Evolutionary conservation across 2,888 invertebrate species (phyloP).

Genomic region (Hirtodrosophila duncani): DNA sequence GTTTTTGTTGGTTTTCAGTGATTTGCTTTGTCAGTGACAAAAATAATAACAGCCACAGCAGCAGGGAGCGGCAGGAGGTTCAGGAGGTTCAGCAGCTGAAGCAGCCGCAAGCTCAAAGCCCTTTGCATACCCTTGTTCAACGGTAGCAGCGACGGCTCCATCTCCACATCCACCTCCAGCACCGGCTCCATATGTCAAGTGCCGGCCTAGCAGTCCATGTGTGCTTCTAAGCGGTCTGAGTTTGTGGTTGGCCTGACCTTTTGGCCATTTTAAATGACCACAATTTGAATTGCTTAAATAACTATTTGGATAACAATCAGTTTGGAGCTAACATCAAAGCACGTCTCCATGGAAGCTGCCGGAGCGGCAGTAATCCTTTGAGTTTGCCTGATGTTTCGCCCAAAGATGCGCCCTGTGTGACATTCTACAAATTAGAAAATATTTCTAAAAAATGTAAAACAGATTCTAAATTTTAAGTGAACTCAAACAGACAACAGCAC

Average conservation of each 20-base stretch:
- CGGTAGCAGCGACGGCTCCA: too few relatives aligned
- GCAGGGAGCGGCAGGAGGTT: slow-evolving; percentile 36
- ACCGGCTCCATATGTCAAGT: slow-evolving; percentile 58
- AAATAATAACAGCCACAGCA: slow-evolving; percentile 71
- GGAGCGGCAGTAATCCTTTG: too few relatives aligned
- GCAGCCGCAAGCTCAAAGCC: slow-evolving; percentile 20
- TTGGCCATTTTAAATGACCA: slow-evolving; percentile 68
- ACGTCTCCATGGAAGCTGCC: too few relatives aligned
- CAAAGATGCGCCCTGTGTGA: too few relatives aligned
- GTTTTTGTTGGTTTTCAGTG: slow-evolving; percentile 73
- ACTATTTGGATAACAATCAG: slow-evolving; percentile 70
- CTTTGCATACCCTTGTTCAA: slow-evolving; percentile 6
- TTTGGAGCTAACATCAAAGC: slow-evolving; percentile 52
- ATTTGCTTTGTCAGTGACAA: slow-evolving; percentile 72
- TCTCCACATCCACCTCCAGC: too few relatives aligned
- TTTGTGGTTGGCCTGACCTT: slow-evolving; percentile 21
- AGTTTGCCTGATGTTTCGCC: too few relatives aligned
- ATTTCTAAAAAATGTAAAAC: too few relatives aligned
- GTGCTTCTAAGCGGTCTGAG: slow-evolving; percentile 4
- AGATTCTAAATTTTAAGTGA: too few relatives aligned
- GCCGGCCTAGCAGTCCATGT: slow-evolving; percentile 19
- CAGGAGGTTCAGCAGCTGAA: background rate
- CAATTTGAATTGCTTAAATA: slow-evolving; percentile 71
- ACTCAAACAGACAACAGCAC: too few relatives aligned
- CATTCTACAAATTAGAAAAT: too few relatives aligned